Evolutionary conservation across 1,140 invertebrate species (phyloP), one percentile per base, ranked within the genome.

Genomic region (Wiebesia pumilae): DNA sequence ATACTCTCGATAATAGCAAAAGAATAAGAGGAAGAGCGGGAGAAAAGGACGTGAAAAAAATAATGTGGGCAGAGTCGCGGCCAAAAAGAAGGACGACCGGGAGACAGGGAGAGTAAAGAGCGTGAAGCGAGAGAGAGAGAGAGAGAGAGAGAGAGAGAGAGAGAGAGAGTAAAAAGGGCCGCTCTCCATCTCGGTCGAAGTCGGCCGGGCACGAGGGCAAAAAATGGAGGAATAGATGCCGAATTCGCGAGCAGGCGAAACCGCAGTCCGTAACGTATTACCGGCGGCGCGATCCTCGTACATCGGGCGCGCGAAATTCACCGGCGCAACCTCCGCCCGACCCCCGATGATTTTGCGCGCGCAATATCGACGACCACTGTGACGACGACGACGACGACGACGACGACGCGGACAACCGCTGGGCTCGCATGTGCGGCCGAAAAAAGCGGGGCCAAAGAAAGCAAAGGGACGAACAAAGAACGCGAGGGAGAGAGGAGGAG

Each of bases 21-120:
- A 73, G 27, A 77, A 33, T 84, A 82, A 84, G 79, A 81, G 85
- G 81, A 89, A 82, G 85, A 87, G 84, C 87, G 88, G 86, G 69
- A 79, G 54, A 77, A 43, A 54, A 38, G n/a, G 9, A 35, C 12
- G 40, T 33, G 35, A 47, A 69, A 80, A 80, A 80, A 30, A 30
- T 21, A 40, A 67, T 81, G n/a, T 65, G 62, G 62, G 30, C 38
- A 67, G 38, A 81, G 78, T 35, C 79, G 73, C 54, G 43, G 71
- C 43, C 0, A 47, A 75, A 84, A 80, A 84, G 40, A 51, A 65
- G 65, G 19, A 81, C 24, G 33, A 78, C 30, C 40, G 27, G 33
- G 47, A 75, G 51, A 71, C 6, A 58, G 40, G 35, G 40, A 65
- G 80, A 51, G 51, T 78, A 67, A 82, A 86, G n/a, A n/a, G 71